phyloP scores from a whole-genome alignment of 2,797 vertebrate genomes.

The Eutrigla gurnardus region DNA sequence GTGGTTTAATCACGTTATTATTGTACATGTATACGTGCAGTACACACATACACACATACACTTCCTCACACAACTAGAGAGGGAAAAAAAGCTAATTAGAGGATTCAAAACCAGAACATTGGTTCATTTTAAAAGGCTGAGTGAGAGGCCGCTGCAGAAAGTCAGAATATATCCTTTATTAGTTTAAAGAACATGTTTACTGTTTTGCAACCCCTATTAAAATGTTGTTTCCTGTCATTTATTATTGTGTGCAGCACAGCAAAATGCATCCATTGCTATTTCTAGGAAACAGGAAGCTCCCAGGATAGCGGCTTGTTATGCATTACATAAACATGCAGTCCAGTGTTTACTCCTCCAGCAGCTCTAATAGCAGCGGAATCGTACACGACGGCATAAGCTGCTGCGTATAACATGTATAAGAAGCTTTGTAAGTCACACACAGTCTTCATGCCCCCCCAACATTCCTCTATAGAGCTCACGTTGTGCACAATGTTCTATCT shows the following conservation, averaged over 20 bases:
- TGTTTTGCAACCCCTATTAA: not conserved
- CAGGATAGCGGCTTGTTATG: not conserved
- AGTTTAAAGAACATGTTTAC: not conserved
- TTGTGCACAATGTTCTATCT: slow-evolving; percentile 1
- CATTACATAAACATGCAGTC: not conserved
- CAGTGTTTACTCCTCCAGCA: not conserved
- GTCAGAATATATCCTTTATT: not conserved
- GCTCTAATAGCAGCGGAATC: not conserved
- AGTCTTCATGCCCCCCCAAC: not conserved
- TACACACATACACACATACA: no score
- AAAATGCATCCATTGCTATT: not conserved
- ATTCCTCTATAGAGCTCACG: not conserved
- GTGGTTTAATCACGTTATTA: not conserved
- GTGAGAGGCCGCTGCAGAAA: not conserved
- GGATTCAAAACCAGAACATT: not conserved
- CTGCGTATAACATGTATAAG: not conserved
- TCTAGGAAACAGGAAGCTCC: slow-evolving; percentile 5
- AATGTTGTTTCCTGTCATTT: not conserved
- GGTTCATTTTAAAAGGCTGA: not conserved
- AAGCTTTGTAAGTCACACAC: not conserved
- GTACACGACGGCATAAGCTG: not conserved
- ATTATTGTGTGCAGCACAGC: not conserved
- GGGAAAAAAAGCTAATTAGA: not conserved
- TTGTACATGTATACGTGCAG: no score
- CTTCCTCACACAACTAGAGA: no score